These are phyloP conservation scores for Neocrepidodera transversa DNA, from an alignment of 2,888 invertebrate genomes.

Conservation along the genomic window DNA sequence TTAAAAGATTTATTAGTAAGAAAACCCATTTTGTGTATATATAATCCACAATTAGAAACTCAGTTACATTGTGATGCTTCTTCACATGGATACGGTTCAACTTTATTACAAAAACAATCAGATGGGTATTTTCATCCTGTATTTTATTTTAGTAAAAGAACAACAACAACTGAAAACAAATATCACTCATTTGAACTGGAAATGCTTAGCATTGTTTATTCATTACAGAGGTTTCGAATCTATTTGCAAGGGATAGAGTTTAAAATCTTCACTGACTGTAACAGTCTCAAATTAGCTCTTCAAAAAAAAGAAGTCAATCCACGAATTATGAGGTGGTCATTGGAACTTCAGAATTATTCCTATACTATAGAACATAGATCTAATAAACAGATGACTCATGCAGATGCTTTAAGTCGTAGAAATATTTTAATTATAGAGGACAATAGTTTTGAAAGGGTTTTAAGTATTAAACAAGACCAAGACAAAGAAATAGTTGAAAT, in stretches of 20 bases:
- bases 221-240: conserved; percentile 17
- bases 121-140: too few species aligned
- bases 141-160: too few species aligned
- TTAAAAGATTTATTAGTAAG: conserved; percentile 9
- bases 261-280: conserved; percentile 15
- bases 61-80: too few species aligned
- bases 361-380: too few species aligned
- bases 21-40: conserved; percentile 9
- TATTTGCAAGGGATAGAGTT: conserved; percentile 12
- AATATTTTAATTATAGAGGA: too few species aligned
- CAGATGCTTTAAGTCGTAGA: background rate
- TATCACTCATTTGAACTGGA: too few species aligned
- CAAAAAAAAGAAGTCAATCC: conserved; percentile 12
- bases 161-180: too few species aligned
- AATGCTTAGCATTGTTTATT: too few species aligned
- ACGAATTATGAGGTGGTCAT: conserved; percentile 3
- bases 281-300: conserved; percentile 17
- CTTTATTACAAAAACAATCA: conserved; percentile 26
- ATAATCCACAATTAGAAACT: too few species aligned
- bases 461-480: background rate
- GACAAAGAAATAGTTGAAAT: background rate
- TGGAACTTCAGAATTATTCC: background rate
- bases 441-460: conserved; percentile 8
- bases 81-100: conserved; percentile 13
- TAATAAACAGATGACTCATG: too few species aligned